Evolutionary conservation across 2,113 vertebrate species (phyloP), one percentile per base, ranked within the genome.

Genomic region (Protobothrops mucrosquamatus): DNA sequence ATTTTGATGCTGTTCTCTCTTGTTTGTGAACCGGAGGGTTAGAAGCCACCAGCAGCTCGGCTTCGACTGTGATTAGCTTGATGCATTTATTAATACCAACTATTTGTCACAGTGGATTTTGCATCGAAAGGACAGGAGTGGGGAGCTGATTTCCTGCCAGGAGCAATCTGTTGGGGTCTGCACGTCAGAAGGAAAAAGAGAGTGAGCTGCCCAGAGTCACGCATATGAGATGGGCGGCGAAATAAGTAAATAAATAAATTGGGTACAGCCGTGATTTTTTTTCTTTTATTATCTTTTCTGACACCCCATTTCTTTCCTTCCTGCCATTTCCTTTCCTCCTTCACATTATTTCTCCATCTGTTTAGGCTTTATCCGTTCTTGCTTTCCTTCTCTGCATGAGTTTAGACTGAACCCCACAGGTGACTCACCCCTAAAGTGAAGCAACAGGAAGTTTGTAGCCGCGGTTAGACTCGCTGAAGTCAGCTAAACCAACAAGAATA

Each of bases 401-500:
- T 51, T 64, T 64, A 48, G 23, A 23, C 55, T 22, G 87, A 54
- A 34, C 87, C 51, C 51, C 51, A 34, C 26, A 88, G 51, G 51
- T 88, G n/a, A 15, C 51, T 39, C 14, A 22, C 14, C 46, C 3
- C 43, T 59, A 29, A 26, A 14, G 7, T 90, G 90, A 93, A 94
- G 61, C 20, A 34, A 94, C 55, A 88, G 85, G 88, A 91, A 94
- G 89, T 94, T 94, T 94, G 92, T 91, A 23, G 18, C 18, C 3
- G 7, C 34, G 43, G 74, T 81, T 81, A 56, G 59, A 93, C 85
- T 87, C 52, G 69, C 89, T 93, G 15, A 52, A 61, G 61, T 89
- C 87, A 61, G 89, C 52, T 95, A 95, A 96, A 93, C 87, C 39
- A 24, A 95, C 95, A 94, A 96, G 91, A 96, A 92, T n/a, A 29